phyloP scores from a whole-genome alignment of 1,140 invertebrate genomes.

The Drosophila nasuta region DNA sequence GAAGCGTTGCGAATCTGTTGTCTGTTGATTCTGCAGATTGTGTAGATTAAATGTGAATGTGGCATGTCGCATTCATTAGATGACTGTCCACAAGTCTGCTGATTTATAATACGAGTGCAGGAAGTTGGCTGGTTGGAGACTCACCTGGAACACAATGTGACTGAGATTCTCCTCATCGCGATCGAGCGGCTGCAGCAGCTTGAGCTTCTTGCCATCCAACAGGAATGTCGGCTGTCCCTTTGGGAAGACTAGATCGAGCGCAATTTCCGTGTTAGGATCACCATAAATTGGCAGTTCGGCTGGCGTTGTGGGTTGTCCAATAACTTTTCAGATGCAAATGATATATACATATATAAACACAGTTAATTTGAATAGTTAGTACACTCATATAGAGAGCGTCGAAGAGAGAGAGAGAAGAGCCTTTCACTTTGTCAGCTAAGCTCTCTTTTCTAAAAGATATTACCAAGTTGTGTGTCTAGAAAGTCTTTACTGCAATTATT shows the following conservation, averaged over 20 bases:
- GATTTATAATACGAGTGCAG: slow-evolving; percentile 28
- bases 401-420: slow-evolving; percentile 16
- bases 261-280: slow-evolving; percentile 92
- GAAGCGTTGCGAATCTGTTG: slow-evolving; percentile 25
- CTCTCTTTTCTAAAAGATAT: slow-evolving; percentile 9
- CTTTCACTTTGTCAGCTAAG: slow-evolving; percentile 20
- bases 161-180: slow-evolving; percentile 94
- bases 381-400: background rate
- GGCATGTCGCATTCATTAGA: slow-evolving; percentile 41
- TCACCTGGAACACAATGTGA: slow-evolving; percentile 94
- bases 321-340: slow-evolving; percentile 88
- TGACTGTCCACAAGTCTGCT: slow-evolving; percentile 15
- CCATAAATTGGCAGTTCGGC: slow-evolving; percentile 92
- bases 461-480: slow-evolving; percentile 45
- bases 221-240: slow-evolving; percentile 91
- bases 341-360: slow-evolving; percentile 12
- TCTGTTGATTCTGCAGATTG: slow-evolving; percentile 20
- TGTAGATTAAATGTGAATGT: slow-evolving; percentile 34
- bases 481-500: slow-evolving; percentile 53
- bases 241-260: slow-evolving; percentile 91
- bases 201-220: slow-evolving; percentile 92
- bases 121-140: slow-evolving; percentile 15
- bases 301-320: slow-evolving; percentile 92
- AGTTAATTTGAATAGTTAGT: slow-evolving; percentile 22
- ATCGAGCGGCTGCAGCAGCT: slow-evolving; percentile 92